Percentiles rank a stretch among this genome's conserved stretches.
phyloP scores from a whole-genome alignment of 2,113 vertebrate species.

The Microcebus griseorufus region DNA sequence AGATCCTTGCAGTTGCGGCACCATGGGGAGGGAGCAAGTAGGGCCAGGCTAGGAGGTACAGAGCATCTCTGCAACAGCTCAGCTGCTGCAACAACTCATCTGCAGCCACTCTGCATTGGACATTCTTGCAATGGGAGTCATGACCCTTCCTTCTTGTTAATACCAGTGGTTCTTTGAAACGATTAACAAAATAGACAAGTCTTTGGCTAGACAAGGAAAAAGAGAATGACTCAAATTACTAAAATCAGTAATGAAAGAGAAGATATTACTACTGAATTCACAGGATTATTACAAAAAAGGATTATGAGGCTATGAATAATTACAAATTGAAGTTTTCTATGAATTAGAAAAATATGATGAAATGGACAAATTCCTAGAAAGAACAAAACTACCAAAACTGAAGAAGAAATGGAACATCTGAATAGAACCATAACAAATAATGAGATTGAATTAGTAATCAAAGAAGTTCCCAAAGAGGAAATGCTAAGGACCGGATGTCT shows the following conservation, averaged over 20 bases:
- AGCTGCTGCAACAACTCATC: not conserved
- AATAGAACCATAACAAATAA: not conserved
- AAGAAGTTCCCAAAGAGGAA: not conserved
- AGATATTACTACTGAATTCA: not conserved
- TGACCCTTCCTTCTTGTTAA: not conserved
- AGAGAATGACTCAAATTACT: not conserved
- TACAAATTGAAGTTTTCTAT: not conserved
- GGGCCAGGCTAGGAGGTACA: not conserved
- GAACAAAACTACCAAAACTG: not conserved
- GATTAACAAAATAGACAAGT: not conserved
- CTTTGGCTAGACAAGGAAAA: not conserved
- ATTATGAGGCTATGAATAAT: not conserved
- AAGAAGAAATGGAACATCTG: not conserved
- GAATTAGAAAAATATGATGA: slow-evolving; percentile 4
- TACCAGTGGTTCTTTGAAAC: not conserved
- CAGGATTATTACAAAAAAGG: not conserved
- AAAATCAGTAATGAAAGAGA: not conserved
- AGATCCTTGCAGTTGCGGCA: not conserved
- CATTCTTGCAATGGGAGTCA: not conserved
- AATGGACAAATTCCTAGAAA: not conserved
- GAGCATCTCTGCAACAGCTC: not conserved
- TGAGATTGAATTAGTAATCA: not conserved
- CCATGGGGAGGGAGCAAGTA: not conserved
- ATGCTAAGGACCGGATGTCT: not conserved
- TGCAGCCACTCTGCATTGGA: not conserved